A percentile compares a stretch with the other conserved stretches of the same genome.
These are phyloP conservation scores for Galerucella calmariensis DNA, from an alignment of 2,888 invertebrate genomes.

Conservation along the genomic window DNA sequence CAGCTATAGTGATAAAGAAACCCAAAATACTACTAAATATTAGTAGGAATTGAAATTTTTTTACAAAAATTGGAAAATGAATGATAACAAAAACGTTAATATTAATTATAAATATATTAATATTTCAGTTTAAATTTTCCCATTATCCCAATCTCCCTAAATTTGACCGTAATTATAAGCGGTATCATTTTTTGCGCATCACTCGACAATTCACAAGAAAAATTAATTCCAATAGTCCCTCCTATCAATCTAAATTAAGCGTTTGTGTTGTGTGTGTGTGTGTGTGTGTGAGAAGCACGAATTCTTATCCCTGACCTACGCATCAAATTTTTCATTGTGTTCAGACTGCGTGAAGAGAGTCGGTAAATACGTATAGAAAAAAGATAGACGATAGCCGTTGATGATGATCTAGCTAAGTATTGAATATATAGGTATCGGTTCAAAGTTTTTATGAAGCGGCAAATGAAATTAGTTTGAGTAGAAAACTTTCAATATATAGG, in stretches of 20 bases:
- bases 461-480: conserved; percentile 28
- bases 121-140: too few species aligned
- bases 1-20: too few species aligned
- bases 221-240: conserved; percentile 32
- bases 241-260: conserved; percentile 38
- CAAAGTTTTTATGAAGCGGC: conserved; percentile 38
- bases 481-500: background rate
- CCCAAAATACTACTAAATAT: too few species aligned
- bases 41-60: too few species aligned
- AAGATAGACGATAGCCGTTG: conserved; percentile 57
- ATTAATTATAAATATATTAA: too few species aligned
- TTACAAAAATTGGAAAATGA: too few species aligned
- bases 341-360: conserved; percentile 51
- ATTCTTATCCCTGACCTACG: conserved; percentile 56
- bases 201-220: conserved; percentile 1
- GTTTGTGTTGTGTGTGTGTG: conserved; percentile 29
- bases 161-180: too few species aligned
- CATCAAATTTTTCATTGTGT: conserved; percentile 55
- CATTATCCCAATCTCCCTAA: background rate
- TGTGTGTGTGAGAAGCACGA: conserved; percentile 47
- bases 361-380: conserved; percentile 52
- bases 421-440: conserved; percentile 40
- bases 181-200: too few species aligned
- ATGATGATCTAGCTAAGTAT: conserved; percentile 48
- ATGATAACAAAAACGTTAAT: too few species aligned